Base-by-base conservation (phyloP, 1,140 invertebrate species). In the Thrips palmi region DNA sequence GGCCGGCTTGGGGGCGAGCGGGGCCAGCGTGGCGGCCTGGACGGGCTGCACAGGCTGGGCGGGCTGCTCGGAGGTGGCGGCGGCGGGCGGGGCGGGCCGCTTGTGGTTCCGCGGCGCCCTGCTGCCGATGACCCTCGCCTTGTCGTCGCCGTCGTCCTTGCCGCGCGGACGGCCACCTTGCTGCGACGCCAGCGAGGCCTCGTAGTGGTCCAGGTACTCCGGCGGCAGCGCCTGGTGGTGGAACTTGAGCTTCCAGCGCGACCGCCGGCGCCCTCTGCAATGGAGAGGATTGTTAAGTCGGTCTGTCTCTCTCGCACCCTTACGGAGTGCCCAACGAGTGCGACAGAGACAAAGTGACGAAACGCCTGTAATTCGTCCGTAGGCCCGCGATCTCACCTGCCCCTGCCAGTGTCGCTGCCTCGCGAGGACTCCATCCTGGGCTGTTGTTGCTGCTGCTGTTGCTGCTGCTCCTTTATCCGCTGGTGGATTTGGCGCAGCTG, bases 141-240 rank as follows among this genome's bases (percentile, higher is more conserved):
- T 58, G 32, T 34, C 19, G 33, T 32, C n/a, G 43, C 37, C 11
- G 50, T 50, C 12, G 47, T 44, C 11, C 52, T 49, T n/a, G 27
- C 21, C 0, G 54, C 44, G 15, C 54, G 57, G 0, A 56, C 22
- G 5, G 57, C 56, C 37, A 62, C 57, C 31, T 62, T 35, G 30
- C 3, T 17, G 18, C 22, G 21, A 68, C 25, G 68, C 67, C n/a
- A 77, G 54, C 0, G 71, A 69, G 10, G 76, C 72, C 51, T 79
- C 77, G 57, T 79, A 82, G 48, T 81, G 77, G 47, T 77, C 74
- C 22, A 80, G 59, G 46, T 82, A 83, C 47, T 80, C 77, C 1
- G 76, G 71, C 0, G 79, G 78, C 27, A 83, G 52, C 0, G 78
- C 77, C 52, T 82, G 77, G 47, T 83, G 78, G 46, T 84, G 79